Percentiles rank a stretch among this genome's conserved stretches.
phyloP scores from a whole-genome alignment of 2,888 invertebrate species.

The Oscheius onirici region DNA sequence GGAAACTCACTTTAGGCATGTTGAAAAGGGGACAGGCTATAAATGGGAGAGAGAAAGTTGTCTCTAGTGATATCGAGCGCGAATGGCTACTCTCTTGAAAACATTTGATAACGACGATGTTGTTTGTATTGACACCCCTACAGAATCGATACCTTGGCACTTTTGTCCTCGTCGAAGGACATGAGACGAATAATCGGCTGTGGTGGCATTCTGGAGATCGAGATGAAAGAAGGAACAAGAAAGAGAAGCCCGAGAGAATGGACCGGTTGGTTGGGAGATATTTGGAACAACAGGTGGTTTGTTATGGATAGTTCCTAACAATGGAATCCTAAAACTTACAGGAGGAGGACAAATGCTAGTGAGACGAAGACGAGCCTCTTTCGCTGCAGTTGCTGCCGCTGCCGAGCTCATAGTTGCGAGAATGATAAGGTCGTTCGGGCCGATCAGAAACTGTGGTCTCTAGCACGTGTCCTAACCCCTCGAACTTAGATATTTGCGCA shows the following conservation, averaged over 20 bases:
- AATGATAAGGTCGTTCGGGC: background rate
- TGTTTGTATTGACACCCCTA: background rate
- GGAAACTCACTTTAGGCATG: background rate
- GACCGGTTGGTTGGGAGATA: background rate
- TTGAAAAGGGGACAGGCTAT: background rate
- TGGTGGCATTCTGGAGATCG: constrained; percentile 39
- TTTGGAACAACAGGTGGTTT: background rate
- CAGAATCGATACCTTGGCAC: constrained; percentile 11
- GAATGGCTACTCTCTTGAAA: background rate
- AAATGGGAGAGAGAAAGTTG: background rate
- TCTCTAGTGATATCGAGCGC: background rate
- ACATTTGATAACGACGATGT: background rate
- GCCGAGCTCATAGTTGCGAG: background rate
- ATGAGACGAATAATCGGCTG: constrained; percentile 48
- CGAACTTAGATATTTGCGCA: too few relatives aligned
- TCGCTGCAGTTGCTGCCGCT: background rate
- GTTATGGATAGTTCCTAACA: background rate
- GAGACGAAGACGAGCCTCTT: constrained; percentile 10
- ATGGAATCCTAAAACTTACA: background rate
- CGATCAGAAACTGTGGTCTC: background rate
- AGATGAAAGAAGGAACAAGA: background rate
- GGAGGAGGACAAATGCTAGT: constrained; percentile 15
- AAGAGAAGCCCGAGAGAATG: background rate
- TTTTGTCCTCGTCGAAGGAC: constrained; percentile 43
- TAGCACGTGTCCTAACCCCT: too few relatives aligned